A percentile compares a stretch with the other conserved stretches of the same genome.
Conservation (phyloP, 64 coral and sea anemone species). For the Montipora sp. region DNA sequence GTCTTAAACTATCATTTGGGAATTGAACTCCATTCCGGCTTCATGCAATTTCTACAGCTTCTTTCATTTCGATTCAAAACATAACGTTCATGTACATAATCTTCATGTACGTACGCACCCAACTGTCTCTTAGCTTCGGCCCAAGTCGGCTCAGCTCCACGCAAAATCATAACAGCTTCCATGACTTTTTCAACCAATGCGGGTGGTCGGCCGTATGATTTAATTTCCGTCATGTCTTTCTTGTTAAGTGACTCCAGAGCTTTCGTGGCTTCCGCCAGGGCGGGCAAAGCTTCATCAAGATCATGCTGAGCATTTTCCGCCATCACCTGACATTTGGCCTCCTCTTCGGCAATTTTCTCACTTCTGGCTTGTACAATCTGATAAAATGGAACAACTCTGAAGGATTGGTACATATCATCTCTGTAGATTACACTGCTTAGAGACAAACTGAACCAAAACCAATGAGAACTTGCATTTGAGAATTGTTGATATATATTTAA, state of each 20-base stretch:
- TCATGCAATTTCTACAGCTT: too few species aligned
- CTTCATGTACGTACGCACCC: conserved; percentile 48
- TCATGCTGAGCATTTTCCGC: conserved; percentile 96
- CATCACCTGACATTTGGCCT: conserved; percentile 98
- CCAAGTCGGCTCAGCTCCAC: conserved; percentile 96
- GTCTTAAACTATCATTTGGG: too few species aligned
- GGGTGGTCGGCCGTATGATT: conserved; percentile 94
- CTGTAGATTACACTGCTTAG: background rate
- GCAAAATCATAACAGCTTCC: conserved; percentile 98
- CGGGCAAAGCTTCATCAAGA: conserved; percentile 93
- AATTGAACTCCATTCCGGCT: too few species aligned
- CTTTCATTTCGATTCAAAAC: too few species aligned
- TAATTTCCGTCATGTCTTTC: conserved; percentile 99
- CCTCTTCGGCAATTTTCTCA: conserved; percentile 96
- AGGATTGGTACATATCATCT: background rate
- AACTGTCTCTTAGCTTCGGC: conserved; percentile 97
- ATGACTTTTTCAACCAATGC: conserved; percentile 98
- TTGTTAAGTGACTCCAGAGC: conserved; percentile 96
- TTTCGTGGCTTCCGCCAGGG: conserved; percentile 93
- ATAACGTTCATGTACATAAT: background rate
- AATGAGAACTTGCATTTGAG: too few species aligned
- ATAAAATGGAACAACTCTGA: background rate
- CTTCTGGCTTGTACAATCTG: conserved; percentile 97
- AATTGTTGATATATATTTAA: too few species aligned
- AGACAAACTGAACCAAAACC: background rate